Evolutionary conservation across 1,140 invertebrate species (phyloP).

Genomic region (Cotesia typhae): DNA sequence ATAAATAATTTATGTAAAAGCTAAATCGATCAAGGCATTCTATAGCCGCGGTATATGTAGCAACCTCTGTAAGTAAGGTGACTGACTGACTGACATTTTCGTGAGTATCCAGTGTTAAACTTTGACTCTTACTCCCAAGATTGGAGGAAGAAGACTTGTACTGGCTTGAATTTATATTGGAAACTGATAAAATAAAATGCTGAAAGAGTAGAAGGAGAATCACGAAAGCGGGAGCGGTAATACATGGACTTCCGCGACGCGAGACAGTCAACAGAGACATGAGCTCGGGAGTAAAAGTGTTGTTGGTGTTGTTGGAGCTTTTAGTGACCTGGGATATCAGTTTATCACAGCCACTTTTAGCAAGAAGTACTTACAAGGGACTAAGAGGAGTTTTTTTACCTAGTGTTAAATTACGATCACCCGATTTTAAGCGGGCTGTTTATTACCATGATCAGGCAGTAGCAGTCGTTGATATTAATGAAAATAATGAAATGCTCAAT

Average conservation of each 20-base stretch:
- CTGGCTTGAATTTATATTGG: background rate
- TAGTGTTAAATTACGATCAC: background rate
- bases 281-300: slow-evolving; percentile 24
- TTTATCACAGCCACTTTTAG: slow-evolving; percentile 46
- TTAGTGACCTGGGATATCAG: slow-evolving; percentile 36
- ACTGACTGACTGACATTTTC: slow-evolving; percentile 3
- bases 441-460: slow-evolving; percentile 84
- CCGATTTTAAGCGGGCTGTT: slow-evolving; percentile 57
- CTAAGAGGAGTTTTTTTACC: slow-evolving; percentile 37
- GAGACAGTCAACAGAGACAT: slow-evolving; percentile 31
- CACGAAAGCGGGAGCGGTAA: slow-evolving; percentile 14
- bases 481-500: slow-evolving; percentile 72
- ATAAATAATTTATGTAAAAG: background rate
- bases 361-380: slow-evolving; percentile 49
- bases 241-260: background rate
- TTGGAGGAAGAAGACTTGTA: no score
- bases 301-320: slow-evolving; percentile 38
- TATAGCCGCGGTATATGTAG: background rate
- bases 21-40: slow-evolving; percentile 12
- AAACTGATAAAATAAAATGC: slow-evolving; percentile 13
- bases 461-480: slow-evolving; percentile 77
- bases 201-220: slow-evolving; percentile 15
- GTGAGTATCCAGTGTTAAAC: background rate
- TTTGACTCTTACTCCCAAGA: background rate
- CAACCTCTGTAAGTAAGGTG: background rate